Evolutionary conservation across 2,113 vertebrate species (phyloP).

Genomic region (Colaptes auratus): DNA sequence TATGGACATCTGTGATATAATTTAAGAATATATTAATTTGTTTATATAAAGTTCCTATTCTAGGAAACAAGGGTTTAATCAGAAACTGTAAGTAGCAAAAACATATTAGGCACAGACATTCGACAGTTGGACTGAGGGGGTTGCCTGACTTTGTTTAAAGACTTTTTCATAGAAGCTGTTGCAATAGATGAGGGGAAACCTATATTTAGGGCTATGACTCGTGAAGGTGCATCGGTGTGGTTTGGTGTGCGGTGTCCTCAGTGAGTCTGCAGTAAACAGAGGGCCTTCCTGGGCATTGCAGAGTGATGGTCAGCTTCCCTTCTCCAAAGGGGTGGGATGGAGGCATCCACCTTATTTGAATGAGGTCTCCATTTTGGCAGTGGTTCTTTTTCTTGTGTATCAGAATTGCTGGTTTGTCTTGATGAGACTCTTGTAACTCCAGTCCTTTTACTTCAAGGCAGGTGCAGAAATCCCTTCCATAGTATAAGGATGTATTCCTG

Average conservation of each 20-base stretch:
- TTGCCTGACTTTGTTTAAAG: slow-evolving; percentile 22
- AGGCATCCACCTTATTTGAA: background rate
- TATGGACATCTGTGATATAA: slow-evolving; percentile 51
- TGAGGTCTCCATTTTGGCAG: rapidly evolving
- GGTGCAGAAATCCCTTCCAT: background rate
- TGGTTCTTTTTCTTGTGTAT: background rate
- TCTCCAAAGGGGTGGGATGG: background rate
- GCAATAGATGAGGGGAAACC: background rate
- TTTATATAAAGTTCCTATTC: slow-evolving; percentile 4
- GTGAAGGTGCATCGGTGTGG: background rate
- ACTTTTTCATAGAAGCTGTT: background rate
- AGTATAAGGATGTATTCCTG: background rate
- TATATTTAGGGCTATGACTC: background rate
- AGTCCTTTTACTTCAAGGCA: background rate
- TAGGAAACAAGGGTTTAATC: slow-evolving; percentile 29
- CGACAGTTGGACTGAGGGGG: background rate
- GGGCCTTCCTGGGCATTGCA: rapidly evolving
- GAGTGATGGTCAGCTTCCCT: background rate
- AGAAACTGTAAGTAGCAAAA: slow-evolving; percentile 3
- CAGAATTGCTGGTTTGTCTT: background rate
- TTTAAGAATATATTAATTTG: slow-evolving; percentile 48
- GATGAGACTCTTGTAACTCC: background rate
- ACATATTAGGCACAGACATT: background rate
- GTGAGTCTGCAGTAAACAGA: rapidly evolving
- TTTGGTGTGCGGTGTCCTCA: background rate